Percentiles rank a stretch among this genome's conserved stretches.
Conservation (phyloP, 2,888 invertebrate genomes). For the Ligdia adustata region DNA sequence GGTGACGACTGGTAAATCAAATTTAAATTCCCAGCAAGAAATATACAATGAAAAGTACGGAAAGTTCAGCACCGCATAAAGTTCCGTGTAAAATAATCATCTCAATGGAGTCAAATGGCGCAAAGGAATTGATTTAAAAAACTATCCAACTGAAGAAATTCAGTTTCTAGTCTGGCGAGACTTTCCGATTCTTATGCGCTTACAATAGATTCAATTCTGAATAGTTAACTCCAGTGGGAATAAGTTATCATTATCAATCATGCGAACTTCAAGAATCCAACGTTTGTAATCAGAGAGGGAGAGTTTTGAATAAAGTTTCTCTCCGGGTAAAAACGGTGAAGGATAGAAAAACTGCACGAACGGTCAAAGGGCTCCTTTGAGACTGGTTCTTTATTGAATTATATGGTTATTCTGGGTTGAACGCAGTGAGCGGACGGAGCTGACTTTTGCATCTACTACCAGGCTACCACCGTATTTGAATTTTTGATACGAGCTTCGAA, state of each 20-base stretch:
- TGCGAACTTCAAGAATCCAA: too few species aligned
- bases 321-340: constrained; percentile 33
- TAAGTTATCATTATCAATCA: constrained; percentile 15
- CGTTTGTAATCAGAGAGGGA: too few species aligned
- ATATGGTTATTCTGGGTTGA: constrained; percentile 24
- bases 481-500: too few species aligned
- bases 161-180: too few species aligned
- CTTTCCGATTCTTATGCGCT: neutral
- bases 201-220: constrained; percentile 10
- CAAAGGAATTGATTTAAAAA: neutral
- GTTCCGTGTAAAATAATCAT: too few species aligned
- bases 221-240: neutral
- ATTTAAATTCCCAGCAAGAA: too few species aligned
- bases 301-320: constrained; percentile 32
- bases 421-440: neutral
- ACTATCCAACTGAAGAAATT: neutral
- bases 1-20: too few species aligned
- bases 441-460: neutral
- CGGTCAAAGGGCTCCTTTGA: constrained; percentile 41
- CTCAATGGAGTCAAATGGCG: neutral
- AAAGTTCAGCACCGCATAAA: too few species aligned
- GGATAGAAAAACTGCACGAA: constrained; percentile 27
- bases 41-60: too few species aligned
- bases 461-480: too few species aligned
- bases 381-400: constrained; percentile 36